phyloP scores from a whole-genome alignment of 2,113 vertebrate species.

The Hemibagrus wyckioides region DNA sequence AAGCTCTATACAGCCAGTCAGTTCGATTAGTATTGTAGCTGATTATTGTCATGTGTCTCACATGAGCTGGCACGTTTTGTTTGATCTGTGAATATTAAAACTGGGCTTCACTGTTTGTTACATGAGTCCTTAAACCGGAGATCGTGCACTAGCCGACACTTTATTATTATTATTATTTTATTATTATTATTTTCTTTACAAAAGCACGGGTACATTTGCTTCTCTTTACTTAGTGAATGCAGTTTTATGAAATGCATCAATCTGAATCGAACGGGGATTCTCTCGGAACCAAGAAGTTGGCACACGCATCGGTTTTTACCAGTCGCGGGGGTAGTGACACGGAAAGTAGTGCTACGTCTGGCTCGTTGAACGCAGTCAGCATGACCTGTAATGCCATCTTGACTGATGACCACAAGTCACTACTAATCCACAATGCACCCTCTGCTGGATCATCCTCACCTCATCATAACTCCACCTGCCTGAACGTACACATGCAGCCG shows the following conservation, averaged over 20 bases:
- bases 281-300: constrained; percentile 83
- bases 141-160: constrained; percentile 2
- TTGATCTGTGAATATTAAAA: constrained; percentile 17
- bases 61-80: not conserved
- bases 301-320: constrained; percentile 80
- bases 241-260: constrained; percentile 84
- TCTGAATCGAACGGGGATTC: constrained; percentile 85
- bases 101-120: constrained; percentile 21
- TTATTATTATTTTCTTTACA: too few relatives aligned
- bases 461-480: constrained; percentile 83
- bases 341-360: constrained; percentile 65
- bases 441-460: constrained; percentile 75
- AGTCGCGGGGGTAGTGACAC: constrained; percentile 81
- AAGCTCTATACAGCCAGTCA: not conserved
- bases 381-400: constrained; percentile 65
- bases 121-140: constrained; percentile 16
- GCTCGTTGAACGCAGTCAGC: constrained; percentile 59
- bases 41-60: not conserved
- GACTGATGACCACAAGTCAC: constrained; percentile 70
- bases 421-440: constrained; percentile 68
- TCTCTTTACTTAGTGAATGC: not conserved
- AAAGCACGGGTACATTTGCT: constrained; percentile 5
- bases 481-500: constrained; percentile 76
- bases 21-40: not conserved
- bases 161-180: not conserved